Evolutionary conservation across 2,113 vertebrate genomes (phyloP), one percentile per base, ranked within the genome.

Genomic region (Anser cygnoides): DNA sequence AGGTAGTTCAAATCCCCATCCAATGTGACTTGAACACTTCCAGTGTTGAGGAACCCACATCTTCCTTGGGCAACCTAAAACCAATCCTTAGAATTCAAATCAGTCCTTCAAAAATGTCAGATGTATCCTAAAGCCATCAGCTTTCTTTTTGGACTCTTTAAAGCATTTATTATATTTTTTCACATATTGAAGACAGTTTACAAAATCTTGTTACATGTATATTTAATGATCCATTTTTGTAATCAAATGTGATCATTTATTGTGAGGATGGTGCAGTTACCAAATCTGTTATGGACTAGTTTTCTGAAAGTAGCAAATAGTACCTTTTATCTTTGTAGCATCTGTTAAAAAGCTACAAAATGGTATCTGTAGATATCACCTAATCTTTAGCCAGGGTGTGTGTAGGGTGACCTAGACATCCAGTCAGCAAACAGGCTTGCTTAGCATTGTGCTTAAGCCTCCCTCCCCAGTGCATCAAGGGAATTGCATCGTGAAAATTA

Each of bases 181-280:
- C 90, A 57, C 39, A 55, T 62, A 55, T 52, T 85, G 62, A 89
- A 96, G 31, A 70, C 41, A 94, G 67, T 86, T 95, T 90, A 78
- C 15, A 91, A 90, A 96, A 94, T 5, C 76, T 93, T 84, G 61
- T 90, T 90, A 20, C 26, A 80, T 92, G 50, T 88, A 71, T 95
- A 91, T 97, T 96, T 97, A 96, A 96, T 94, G 91, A 90, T 68
- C 14, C 16, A 9, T 84, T 90, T 95, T 97, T 97, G 58, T 95
- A 97, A 97, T 94, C 57, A 96, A 93, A 84, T n/a, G 62, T 3
- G 7, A 88, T 84, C 41, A 46, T 49, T 14, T 89, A 50, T 61
- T 93, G 46, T 49, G 33, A 90, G 65, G 44, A 62, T 91, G 86
- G 55, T 84, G 65, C 17, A 26, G 21, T 77, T 97, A 72, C 44